Conservation (phyloP, 2,888 invertebrate genomes). For the Chloroclystis v-ata region DNA sequence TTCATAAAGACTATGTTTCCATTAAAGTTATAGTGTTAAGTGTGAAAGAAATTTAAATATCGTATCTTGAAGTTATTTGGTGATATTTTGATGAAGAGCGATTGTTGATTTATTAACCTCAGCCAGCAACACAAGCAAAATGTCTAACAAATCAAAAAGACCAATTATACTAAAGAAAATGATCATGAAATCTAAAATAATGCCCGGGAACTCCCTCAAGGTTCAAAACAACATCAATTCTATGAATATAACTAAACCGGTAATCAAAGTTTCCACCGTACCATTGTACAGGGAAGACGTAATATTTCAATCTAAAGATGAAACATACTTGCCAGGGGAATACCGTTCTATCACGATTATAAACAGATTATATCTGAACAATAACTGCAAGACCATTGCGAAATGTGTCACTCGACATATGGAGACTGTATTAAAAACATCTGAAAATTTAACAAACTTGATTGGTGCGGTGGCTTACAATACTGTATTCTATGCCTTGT, state of each 20-base stretch:
- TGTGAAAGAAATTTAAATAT: background rate
- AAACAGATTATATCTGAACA: conserved; percentile 38
- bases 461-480: conserved; percentile 62
- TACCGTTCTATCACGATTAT: conserved; percentile 41
- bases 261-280: conserved; percentile 1
- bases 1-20: background rate
- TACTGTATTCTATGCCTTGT: conserved; percentile 47
- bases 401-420: conserved; percentile 31
- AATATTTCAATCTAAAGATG: conserved; percentile 39
- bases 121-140: background rate
- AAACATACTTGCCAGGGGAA: conserved; percentile 48
- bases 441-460: conserved; percentile 45
- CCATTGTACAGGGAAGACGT: conserved; percentile 39
- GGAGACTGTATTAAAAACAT: conserved; percentile 40
- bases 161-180: conserved; percentile 11
- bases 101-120: background rate
- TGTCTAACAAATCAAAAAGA: conserved; percentile 3
- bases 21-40: background rate
- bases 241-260: too few species aligned
- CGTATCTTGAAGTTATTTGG: background rate
- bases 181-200: background rate
- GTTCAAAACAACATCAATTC: too few species aligned
- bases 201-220: too few species aligned
- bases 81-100: background rate
- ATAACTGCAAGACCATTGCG: conserved; percentile 47